Evolutionary conservation across 2,888 invertebrate species (phyloP), one percentile per base, ranked within the genome.

Genomic region (Conops quadrifasciatus): DNA sequence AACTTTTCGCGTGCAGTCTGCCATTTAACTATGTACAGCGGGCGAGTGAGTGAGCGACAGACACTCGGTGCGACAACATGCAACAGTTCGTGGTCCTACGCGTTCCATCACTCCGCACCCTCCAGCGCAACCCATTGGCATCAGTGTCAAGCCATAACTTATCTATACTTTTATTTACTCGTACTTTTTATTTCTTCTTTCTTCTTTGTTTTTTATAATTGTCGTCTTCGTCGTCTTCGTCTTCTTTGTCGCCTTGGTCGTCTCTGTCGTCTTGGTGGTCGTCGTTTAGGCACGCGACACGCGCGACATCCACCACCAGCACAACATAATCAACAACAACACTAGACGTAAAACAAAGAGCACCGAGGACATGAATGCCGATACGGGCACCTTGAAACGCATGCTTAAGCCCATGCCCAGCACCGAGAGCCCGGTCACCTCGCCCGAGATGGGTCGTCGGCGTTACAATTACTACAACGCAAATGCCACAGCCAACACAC

Each of bases 401-500:
- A 96, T 97, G 94, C 88, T 97, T 78, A 96, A 96, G 82, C 96
- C 96, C 65, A 94, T 97, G 91, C 94, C 96, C 28, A 94, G 94
- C 77, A 91, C 92, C 71, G 95, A 94, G 83, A 94, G 94, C 82
- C 95, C 95, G 1, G 94, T 93, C 67, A 95, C 95, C 64, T 95
- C 95, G 71, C 95, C 95, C 19, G 95, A 95, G 88, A 94, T 94
- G 93, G 93, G 93, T 24, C 90, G 94, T 64, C 90, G 94, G 62
- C 89, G 94, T 67, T 93, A 93, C 84, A 90, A 90, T 82, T 90
- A 90, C 79, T 89, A 90, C 79, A 88, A 88, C 76, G 85, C 85
- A 72, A 85, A 86, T 73, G 83, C 87, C 26, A 11, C 45, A 26
- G 79, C 82, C 68, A 84, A 83, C 67, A 82, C 84, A 28, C 78